Evolutionary conservation across 2,888 invertebrate genomes (phyloP).

Genomic region (Protodeltote pygarga): DNA sequence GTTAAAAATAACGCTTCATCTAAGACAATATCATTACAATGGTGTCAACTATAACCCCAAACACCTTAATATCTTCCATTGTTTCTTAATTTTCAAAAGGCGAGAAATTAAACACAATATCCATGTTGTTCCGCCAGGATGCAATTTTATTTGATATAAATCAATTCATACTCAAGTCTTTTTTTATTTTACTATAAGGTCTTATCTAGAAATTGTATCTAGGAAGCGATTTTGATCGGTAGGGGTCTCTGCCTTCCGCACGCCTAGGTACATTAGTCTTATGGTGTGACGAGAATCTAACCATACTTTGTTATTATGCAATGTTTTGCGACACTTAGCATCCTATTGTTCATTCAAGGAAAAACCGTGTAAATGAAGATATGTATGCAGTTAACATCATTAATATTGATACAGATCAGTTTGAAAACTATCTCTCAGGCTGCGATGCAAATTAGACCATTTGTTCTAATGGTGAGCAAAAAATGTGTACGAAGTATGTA

Average conservation of each 20-base stretch:
- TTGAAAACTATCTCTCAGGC: neutral
- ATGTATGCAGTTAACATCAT: slow-evolving; percentile 1
- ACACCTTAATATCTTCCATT: no score
- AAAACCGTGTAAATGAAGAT: slow-evolving; percentile 30
- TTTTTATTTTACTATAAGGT: no score
- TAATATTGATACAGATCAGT: neutral
- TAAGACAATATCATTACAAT: no score
- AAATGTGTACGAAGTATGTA: no score
- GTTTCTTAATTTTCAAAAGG: no score
- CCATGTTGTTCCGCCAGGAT: no score
- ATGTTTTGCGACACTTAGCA: slow-evolving; percentile 13
- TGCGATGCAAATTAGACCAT: neutral
- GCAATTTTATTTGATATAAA: no score
- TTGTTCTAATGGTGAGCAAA: no score
- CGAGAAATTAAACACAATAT: no score
- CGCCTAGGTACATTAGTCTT: slow-evolving; percentile 5
- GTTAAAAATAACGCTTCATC: no score
- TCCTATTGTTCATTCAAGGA: slow-evolving; percentile 3
- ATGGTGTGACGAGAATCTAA: slow-evolving; percentile 28
- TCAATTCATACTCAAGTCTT: neutral
- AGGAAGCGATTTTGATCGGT: slow-evolving; percentile 19
- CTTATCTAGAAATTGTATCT: no score
- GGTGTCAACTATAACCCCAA: no score
- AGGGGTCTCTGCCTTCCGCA: slow-evolving; percentile 26
- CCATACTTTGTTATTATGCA: slow-evolving; percentile 11